Percentiles rank a stretch among this genome's conserved stretches.
phyloP scores from a whole-genome alignment of 2,113 vertebrate species.

The Phasianus colchicus region DNA sequence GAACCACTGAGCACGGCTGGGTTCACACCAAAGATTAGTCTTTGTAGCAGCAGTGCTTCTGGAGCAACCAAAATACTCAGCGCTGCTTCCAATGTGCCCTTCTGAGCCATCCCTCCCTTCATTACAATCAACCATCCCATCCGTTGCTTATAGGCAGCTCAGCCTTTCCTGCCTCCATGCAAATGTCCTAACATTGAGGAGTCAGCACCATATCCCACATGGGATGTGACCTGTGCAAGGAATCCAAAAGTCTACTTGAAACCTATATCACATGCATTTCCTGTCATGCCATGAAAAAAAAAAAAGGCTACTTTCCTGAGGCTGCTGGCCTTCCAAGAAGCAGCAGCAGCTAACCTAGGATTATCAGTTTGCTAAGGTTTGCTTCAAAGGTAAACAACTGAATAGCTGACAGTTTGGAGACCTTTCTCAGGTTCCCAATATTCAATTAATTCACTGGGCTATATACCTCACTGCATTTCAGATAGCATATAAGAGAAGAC shows the following conservation, averaged over 20 bases:
- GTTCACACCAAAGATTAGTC: neutral
- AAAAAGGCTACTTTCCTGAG: neutral
- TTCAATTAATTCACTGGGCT: neutral
- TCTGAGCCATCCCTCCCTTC: neutral
- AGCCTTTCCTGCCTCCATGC: neutral
- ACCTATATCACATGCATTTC: neutral
- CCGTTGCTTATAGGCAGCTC: neutral
- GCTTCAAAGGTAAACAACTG: neutral
- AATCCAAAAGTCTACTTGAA: neutral
- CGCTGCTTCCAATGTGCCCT: neutral
- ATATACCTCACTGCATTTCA: neutral
- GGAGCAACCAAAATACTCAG: neutral
- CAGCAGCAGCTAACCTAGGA: neutral
- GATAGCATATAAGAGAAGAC: neutral
- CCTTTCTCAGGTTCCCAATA: neutral
- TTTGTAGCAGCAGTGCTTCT: neutral
- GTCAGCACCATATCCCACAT: neutral
- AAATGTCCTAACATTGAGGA: neutral
- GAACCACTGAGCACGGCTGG: neutral
- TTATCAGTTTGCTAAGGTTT: neutral
- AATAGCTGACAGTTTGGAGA: neutral
- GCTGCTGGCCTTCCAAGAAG: neutral
- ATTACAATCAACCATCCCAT: neutral
- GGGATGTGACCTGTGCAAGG: neutral
- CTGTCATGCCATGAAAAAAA: neutral